phyloP scores from a whole-genome alignment of 1,140 invertebrate species.

The Pseudomyrmex gracilis region DNA sequence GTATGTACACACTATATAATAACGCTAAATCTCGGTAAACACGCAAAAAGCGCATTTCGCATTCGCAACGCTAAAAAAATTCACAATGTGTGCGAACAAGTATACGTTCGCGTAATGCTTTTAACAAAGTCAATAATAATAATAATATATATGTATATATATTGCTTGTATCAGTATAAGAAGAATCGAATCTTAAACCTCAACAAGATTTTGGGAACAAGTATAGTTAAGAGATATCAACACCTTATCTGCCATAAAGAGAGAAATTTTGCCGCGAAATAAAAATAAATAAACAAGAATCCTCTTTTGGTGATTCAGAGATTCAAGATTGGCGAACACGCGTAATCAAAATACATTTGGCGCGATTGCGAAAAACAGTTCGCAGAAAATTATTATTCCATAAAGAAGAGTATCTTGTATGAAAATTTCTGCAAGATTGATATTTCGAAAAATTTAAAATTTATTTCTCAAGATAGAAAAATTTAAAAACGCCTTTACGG shows the following conservation, averaged over 20 bases:
- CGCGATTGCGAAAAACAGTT: no score
- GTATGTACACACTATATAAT: slow-evolving; percentile 44
- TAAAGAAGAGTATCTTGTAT: neutral
- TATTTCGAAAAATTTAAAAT: neutral
- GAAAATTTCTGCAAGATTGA: neutral
- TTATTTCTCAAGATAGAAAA: neutral
- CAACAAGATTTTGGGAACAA: slow-evolving; percentile 40
- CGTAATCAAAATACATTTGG: no score
- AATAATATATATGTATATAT: neutral
- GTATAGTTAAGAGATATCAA: slow-evolving; percentile 27
- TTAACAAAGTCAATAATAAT: slow-evolving; percentile 29
- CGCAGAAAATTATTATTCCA: no score
- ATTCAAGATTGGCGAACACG: neutral
- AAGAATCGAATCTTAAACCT: slow-evolving; percentile 28
- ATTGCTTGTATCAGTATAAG: slow-evolving; percentile 13
- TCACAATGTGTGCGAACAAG: slow-evolving; percentile 32
- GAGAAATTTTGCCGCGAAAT: neutral
- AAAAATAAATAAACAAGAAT: neutral
- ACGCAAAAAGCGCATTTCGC: slow-evolving; percentile 25
- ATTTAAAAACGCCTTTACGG: neutral
- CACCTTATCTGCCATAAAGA: slow-evolving; percentile 44
- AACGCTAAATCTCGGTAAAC: slow-evolving; percentile 14
- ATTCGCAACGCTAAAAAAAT: slow-evolving; percentile 21
- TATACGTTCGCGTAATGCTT: slow-evolving; percentile 33
- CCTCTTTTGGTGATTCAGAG: neutral